These are phyloP conservation scores for Speoplatyrhinus poulsoni DNA, from an alignment of 2,113 vertebrate species.

Conservation along the genomic window DNA sequence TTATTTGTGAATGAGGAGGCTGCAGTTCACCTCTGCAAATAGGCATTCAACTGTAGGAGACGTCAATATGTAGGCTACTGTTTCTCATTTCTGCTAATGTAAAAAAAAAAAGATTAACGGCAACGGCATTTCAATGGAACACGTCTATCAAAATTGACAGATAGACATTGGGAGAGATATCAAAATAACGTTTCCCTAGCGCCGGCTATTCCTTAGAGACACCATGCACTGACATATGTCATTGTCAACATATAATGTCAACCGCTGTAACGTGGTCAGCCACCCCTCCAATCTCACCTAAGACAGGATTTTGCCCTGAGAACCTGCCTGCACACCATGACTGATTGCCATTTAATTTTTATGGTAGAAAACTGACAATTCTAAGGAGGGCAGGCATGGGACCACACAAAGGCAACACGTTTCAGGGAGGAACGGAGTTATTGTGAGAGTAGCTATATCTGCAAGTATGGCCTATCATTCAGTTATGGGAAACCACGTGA, in stretches of 20 bases:
- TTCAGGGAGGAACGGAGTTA: background rate
- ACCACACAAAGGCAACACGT: slow-evolving; percentile 18
- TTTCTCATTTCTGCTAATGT: too few relatives aligned
- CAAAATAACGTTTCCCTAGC: slow-evolving; percentile 31
- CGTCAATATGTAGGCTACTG: too few relatives aligned
- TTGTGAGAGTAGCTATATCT: slow-evolving; percentile 25
- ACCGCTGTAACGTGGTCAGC: slow-evolving; percentile 14
- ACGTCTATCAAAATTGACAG: background rate
- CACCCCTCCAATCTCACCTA: slow-evolving; percentile 4
- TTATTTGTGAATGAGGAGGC: too few relatives aligned
- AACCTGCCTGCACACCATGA: slow-evolving; percentile 19
- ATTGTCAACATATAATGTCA: slow-evolving; percentile 32
- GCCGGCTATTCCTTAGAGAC: slow-evolving; percentile 30
- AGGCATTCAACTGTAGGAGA: too few relatives aligned
- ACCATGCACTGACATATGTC: slow-evolving; percentile 41
- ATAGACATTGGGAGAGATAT: slow-evolving; percentile 15
- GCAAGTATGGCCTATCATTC: slow-evolving; percentile 17
- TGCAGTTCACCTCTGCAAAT: too few relatives aligned
- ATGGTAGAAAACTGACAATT: slow-evolving; percentile 20
- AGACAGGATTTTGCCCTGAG: slow-evolving; percentile 7
- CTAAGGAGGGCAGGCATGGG: slow-evolving; percentile 32
- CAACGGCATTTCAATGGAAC: slow-evolving; percentile 22
- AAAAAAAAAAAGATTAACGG: background rate
- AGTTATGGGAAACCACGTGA: slow-evolving; percentile 13
- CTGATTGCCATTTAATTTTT: slow-evolving; percentile 36